Conservation (phyloP, 1,140 invertebrate genomes). For the Procambarus virginalis region DNA sequence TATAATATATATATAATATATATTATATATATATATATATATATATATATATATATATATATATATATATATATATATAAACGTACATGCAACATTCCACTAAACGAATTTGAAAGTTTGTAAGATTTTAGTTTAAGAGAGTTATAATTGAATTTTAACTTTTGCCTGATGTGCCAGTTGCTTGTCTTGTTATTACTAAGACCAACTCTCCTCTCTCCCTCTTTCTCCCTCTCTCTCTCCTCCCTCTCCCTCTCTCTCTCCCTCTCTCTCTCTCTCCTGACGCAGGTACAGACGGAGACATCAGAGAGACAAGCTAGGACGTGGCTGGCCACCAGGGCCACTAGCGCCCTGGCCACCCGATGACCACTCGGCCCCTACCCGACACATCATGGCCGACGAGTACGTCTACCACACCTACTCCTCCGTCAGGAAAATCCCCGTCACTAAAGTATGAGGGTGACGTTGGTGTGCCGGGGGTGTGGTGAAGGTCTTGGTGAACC, state of each 20-base stretch:
- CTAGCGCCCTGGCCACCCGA: slow-evolving; percentile 66
- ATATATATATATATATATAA: background rate
- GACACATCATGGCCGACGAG: slow-evolving; percentile 69
- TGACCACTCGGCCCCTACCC: slow-evolving; percentile 56
- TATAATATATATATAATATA: no score
- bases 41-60: no score
- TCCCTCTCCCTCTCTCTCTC: background rate
- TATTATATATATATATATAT: no score
- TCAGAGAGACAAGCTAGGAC: slow-evolving; percentile 62
- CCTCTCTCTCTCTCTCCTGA: background rate
- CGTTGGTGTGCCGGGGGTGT: background rate
- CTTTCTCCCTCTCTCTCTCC: background rate
- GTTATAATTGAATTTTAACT: slow-evolving; percentile 42
- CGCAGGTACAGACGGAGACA: slow-evolving; percentile 58
- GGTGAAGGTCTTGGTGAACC: background rate
- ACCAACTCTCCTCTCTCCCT: background rate
- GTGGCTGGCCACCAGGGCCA: slow-evolving; percentile 61
- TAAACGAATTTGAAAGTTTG: slow-evolving; percentile 18
- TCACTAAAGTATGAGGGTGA: slow-evolving; percentile 48
- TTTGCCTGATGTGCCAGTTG: slow-evolving; percentile 17
- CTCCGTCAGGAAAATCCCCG: slow-evolving; percentile 59
- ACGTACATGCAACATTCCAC: slow-evolving; percentile 12
- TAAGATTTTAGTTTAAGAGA: slow-evolving; percentile 25
- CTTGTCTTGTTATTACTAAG: slow-evolving; percentile 28
- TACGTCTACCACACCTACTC: slow-evolving; percentile 66